Percentiles rank a stretch among this genome's conserved stretches.
These are phyloP conservation scores for Larimichthys crocea DNA, from an alignment of 2,113 vertebrate genomes.

Conservation along the genomic window DNA sequence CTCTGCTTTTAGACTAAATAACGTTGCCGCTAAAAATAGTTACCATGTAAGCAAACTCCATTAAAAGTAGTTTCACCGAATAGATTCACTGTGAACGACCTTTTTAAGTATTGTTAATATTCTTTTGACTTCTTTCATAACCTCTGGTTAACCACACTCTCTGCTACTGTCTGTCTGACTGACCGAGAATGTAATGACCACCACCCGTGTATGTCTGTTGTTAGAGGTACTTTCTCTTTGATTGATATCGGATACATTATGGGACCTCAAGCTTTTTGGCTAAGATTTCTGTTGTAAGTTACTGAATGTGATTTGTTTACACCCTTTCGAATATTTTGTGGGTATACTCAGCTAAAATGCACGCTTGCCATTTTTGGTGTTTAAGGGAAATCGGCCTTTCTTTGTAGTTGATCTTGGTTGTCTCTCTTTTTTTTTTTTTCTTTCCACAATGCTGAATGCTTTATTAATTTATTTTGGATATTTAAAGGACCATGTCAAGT, in stretches of 20 bases:
- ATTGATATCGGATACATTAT: conserved; percentile 1
- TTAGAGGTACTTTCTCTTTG: conserved; percentile 9
- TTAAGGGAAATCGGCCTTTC: conserved; percentile 68
- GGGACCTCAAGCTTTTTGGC: conserved; percentile 24
- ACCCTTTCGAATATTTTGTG: conserved; percentile 7
- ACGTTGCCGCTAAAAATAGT: conserved; percentile 4
- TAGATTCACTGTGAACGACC: conserved; percentile 49
- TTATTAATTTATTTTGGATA: conserved; percentile 67
- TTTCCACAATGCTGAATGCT: conserved; percentile 52
- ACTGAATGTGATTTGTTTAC: conserved; percentile 55
- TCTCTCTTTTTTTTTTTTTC: neutral
- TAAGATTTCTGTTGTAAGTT: conserved; percentile 36
- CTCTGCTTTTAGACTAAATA: conserved; percentile 11
- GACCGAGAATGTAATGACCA: conserved; percentile 64
- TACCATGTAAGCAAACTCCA: conserved; percentile 6
- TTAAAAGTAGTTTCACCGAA: neutral
- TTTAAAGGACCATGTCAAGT: conserved; percentile 57
- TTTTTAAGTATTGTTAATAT: conserved; percentile 16
- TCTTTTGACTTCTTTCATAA: conserved; percentile 12
- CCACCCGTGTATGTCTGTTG: conserved; percentile 5
- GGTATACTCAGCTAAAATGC: conserved; percentile 13
- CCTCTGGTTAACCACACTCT: conserved; percentile 21
- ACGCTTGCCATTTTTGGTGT: conserved; percentile 60
- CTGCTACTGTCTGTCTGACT: conserved; percentile 29
- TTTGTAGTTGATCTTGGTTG: conserved; percentile 41